Evolutionary conservation across 2,888 invertebrate species (phyloP).

Genomic region (Monoplex corrugatus): DNA sequence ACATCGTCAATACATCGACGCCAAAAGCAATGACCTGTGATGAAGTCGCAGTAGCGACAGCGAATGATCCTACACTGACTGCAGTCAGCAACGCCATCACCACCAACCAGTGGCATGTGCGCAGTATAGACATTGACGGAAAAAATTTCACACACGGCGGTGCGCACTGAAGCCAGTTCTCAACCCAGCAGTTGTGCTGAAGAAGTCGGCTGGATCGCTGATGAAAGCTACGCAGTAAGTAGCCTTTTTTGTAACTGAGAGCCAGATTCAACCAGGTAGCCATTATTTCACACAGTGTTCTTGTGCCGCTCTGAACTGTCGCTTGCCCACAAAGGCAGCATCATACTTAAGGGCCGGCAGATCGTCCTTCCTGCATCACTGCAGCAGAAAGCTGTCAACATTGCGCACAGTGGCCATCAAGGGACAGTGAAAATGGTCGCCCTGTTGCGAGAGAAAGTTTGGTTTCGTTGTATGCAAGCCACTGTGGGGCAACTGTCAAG

Average conservation of each 20-base stretch:
- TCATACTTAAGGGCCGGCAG: constrained; percentile 31
- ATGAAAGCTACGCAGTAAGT: too few species aligned
- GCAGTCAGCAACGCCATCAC: constrained; percentile 38
- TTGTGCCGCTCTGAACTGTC: constrained; percentile 41
- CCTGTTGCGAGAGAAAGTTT: constrained; percentile 59
- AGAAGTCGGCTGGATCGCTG: too few species aligned
- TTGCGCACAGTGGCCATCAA: constrained; percentile 63
- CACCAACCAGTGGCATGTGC: not conserved
- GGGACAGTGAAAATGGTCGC: constrained; percentile 60
- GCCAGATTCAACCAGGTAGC: too few species aligned
- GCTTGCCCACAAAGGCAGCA: not conserved
- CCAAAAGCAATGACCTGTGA: constrained; percentile 64
- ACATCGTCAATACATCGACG: constrained; percentile 53
- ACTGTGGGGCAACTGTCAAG: constrained; percentile 43
- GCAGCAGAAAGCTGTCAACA: constrained; percentile 52
- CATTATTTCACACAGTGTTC: too few species aligned
- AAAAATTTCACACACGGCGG: not conserved
- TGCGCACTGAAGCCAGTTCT: too few species aligned
- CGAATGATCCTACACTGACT: constrained; percentile 57
- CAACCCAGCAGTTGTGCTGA: too few species aligned
- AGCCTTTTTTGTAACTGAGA: too few species aligned
- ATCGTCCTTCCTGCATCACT: constrained; percentile 54
- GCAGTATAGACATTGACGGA: not conserved
- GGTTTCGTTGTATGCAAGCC: constrained; percentile 59
- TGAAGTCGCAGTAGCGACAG: constrained; percentile 59